Evolutionary conservation across 2,113 vertebrate species (phyloP).

Genomic region (Probosciger aterrimus): DNA sequence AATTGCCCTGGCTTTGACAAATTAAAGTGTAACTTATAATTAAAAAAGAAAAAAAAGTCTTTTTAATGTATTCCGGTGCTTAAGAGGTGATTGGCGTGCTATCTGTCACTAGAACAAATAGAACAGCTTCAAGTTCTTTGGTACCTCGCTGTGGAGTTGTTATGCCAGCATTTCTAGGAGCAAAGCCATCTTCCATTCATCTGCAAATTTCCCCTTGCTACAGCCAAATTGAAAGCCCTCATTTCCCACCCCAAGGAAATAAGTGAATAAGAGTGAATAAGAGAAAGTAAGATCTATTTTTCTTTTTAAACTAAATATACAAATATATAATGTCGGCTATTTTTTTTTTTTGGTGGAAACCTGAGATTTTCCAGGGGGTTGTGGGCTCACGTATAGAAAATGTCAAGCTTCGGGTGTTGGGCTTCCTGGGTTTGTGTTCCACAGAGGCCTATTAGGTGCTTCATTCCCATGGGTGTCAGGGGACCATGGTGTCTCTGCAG

Average conservation of each 20-base stretch:
- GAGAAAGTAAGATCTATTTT: background rate
- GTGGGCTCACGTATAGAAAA: background rate
- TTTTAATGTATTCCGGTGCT: background rate
- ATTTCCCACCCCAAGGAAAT: slow-evolving; percentile 6
- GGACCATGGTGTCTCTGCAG: background rate
- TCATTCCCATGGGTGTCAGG: accelerated
- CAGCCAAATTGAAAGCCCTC: background rate
- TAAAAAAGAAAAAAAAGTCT: background rate
- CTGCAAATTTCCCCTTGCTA: slow-evolving; percentile 16
- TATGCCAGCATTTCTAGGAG: slow-evolving; percentile 45
- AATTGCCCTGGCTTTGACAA: slow-evolving; percentile 37
- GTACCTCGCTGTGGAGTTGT: background rate
- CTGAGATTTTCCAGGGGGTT: background rate
- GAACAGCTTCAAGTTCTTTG: slow-evolving; percentile 25
- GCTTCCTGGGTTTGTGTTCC: background rate
- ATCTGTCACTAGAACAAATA: slow-evolving; percentile 42
- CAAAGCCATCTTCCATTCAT: slow-evolving; percentile 48
- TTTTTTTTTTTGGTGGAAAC: background rate
- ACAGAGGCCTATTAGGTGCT: background rate
- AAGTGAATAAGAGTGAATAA: background rate
- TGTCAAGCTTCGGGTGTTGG: background rate
- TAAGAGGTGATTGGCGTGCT: slow-evolving; percentile 4
- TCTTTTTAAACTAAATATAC: background rate
- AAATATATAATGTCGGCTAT: background rate
- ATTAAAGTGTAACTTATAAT: slow-evolving; percentile 49